Percentiles rank a stretch among this genome's conserved stretches.
These are phyloP conservation scores for Mechanitis mazaeus DNA, from an alignment of 2,888 invertebrate species.

Conservation along the genomic window DNA sequence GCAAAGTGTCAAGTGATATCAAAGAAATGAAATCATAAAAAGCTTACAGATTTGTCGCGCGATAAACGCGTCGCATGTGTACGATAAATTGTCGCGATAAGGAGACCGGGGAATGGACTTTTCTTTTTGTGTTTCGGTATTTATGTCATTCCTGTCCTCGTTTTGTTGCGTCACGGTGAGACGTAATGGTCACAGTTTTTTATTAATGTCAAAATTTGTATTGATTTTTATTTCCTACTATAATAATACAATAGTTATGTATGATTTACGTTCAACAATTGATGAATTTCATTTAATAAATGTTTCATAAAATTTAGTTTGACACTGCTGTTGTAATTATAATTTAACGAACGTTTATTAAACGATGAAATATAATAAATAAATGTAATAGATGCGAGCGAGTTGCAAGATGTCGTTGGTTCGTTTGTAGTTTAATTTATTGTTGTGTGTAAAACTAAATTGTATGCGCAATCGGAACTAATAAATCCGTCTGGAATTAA, in stretches of 20 bases:
- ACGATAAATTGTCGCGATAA: slow-evolving; percentile 61
- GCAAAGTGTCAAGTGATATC: slow-evolving; percentile 51
- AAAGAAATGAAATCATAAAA: slow-evolving; percentile 58
- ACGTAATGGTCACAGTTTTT: slow-evolving; percentile 1
- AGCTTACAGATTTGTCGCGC: slow-evolving; percentile 49
- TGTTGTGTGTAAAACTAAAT: slow-evolving; percentile 10
- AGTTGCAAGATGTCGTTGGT: slow-evolving; percentile 12
- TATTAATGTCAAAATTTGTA: slow-evolving; percentile 6
- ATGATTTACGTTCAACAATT: too few species aligned
- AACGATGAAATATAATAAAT: slow-evolving; percentile 12
- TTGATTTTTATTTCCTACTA: not conserved
- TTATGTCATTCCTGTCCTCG: slow-evolving; percentile 26
- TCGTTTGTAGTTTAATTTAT: slow-evolving; percentile 18
- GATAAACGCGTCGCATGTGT: slow-evolving; percentile 44
- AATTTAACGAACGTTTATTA: slow-evolving; percentile 2
- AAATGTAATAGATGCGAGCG: slow-evolving; percentile 16
- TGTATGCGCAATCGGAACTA: slow-evolving; percentile 7
- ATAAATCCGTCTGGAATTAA: slow-evolving; percentile 18
- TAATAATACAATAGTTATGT: not conserved
- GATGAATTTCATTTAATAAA: too few species aligned
- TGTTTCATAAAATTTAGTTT: too few species aligned
- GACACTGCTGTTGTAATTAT: not conserved
- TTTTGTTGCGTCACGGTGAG: slow-evolving; percentile 23
- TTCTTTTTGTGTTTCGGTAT: slow-evolving; percentile 31
- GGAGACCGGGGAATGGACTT: slow-evolving; percentile 30